These are phyloP conservation scores for Biston stratarius DNA, from an alignment of 2,888 invertebrate genomes.

Conservation along the genomic window DNA sequence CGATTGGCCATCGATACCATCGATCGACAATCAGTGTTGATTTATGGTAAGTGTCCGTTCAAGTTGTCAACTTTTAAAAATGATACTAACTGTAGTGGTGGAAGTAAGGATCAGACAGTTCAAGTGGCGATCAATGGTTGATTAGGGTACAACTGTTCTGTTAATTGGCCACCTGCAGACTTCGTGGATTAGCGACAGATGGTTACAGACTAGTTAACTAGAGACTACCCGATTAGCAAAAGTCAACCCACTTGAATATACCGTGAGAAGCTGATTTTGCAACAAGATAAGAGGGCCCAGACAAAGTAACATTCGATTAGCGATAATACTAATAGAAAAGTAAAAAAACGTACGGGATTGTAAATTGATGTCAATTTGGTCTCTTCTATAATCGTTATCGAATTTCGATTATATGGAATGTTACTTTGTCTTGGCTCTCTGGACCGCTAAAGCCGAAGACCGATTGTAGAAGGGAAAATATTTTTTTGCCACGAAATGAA, in stretches of 20 bases:
- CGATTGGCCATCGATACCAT: constrained; percentile 24
- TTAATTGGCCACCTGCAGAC: constrained; percentile 46
- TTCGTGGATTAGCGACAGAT: constrained; percentile 36
- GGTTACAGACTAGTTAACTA: neutral
- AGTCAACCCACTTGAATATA: neutral
- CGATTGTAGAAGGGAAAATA: too few species aligned
- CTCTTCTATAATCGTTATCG: too few species aligned
- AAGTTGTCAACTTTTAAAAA: constrained; percentile 30
- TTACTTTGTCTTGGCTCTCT: too few species aligned
- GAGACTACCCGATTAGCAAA: neutral
- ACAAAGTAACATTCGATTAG: too few species aligned
- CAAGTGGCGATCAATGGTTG: constrained; percentile 63
- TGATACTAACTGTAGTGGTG: constrained; percentile 32
- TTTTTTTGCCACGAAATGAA: too few species aligned
- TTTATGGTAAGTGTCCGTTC: constrained; percentile 31
- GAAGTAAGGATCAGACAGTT: constrained; percentile 51
- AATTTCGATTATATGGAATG: too few species aligned
- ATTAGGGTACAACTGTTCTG: constrained; percentile 52
- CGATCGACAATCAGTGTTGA: constrained; percentile 31
- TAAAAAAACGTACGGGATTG: too few species aligned
- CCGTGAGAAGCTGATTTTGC: neutral
- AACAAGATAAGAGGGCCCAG: too few species aligned
- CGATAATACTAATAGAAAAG: too few species aligned
- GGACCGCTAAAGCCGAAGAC: too few species aligned
- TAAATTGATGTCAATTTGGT: too few species aligned